Evolutionary conservation across 2,797 vertebrate species (phyloP), one percentile per base, ranked within the genome.

Genomic region (Oophaga sylvatica): DNA sequence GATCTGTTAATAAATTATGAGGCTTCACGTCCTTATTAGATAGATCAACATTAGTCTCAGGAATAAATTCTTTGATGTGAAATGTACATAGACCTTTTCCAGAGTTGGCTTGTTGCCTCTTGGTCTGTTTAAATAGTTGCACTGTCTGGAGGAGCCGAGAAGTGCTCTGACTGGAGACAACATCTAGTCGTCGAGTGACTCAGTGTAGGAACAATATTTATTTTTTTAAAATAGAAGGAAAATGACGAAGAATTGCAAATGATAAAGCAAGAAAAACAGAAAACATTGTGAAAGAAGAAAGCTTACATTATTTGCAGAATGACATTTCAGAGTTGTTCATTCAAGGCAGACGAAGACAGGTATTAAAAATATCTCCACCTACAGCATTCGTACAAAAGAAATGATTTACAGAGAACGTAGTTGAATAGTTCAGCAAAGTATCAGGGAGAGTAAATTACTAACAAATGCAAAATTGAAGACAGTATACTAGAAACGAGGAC

Each of bases 161-260:
- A 89, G 88, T 89, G 84, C 73, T 68, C 88, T 86, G 80, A 63
- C 88, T 89, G 88, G 88, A 89, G 88, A 89, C 88, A 89, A 75
- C 70, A 86, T 79, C 73, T 63, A 81, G 84, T 63, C 80, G 80
- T 89, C 65, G 15, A 89, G 71, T 89, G 80, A 60, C 73, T 86
- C 84, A 82, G 63, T 10, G 35, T 80, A 82, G 56, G 76, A 89
- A 89, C 80, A 89, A 89, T 89, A 89, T 89, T 89, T 89, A 89
- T 86, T 80, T 89, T 89, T 83, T 89, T 83, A 71, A 86, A 89
- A 80, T n/a, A 53, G 35, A 77, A 83, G 78, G 70, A 86, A 89
- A 83, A 81, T 71, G 62, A 84, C 53, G 79, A 86, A 83, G 80
- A 56, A 89, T 78, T 86, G 59, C 35, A 60, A 81, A 86, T 79